Conservation (phyloP, 35 echinoderm and acorn worm species). For the Acanthaster planci region DNA sequence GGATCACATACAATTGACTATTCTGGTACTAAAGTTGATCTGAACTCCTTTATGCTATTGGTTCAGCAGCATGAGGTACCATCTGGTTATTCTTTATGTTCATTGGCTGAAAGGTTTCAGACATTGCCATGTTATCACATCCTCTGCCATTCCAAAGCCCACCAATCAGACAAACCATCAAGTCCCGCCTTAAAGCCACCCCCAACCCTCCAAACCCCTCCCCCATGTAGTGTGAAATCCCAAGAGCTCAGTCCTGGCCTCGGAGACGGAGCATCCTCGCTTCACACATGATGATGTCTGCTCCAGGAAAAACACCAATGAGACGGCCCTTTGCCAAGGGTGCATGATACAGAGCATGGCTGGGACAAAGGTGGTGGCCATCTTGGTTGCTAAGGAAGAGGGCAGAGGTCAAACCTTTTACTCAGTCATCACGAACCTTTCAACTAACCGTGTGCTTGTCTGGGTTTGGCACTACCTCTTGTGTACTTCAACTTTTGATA, state of each 20-base stretch:
- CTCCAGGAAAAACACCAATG: conserved; percentile 34
- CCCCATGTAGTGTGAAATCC: conserved; percentile 17
- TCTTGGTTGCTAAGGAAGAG: conserved; percentile 39
- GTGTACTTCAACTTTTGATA: too few species aligned
- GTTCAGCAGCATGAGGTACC: too few species aligned
- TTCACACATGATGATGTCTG: conserved; percentile 6
- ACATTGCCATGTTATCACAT: conserved; percentile 1
- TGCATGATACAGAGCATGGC: conserved; percentile 27
- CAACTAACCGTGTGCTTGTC: background rate
- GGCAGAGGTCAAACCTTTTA: conserved; percentile 64
- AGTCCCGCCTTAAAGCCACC: background rate
- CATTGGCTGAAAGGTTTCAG: background rate
- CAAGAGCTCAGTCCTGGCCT: background rate
- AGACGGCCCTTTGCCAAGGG: background rate
- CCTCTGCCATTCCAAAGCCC: conserved; percentile 9
- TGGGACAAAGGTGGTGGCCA: background rate
- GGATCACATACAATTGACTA: too few species aligned
- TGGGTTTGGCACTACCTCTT: too few species aligned
- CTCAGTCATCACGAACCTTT: conserved; percentile 64
- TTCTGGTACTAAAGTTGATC: too few species aligned
- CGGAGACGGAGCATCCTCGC: background rate
- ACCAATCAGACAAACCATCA: background rate
- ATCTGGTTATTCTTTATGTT: too few species aligned
- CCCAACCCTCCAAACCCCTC: background rate
- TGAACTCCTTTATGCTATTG: too few species aligned